Percentiles rank a stretch among this genome's conserved stretches.
phyloP scores from a whole-genome alignment of 2,888 invertebrate genomes.

The Chymomyza procnemis region DNA sequence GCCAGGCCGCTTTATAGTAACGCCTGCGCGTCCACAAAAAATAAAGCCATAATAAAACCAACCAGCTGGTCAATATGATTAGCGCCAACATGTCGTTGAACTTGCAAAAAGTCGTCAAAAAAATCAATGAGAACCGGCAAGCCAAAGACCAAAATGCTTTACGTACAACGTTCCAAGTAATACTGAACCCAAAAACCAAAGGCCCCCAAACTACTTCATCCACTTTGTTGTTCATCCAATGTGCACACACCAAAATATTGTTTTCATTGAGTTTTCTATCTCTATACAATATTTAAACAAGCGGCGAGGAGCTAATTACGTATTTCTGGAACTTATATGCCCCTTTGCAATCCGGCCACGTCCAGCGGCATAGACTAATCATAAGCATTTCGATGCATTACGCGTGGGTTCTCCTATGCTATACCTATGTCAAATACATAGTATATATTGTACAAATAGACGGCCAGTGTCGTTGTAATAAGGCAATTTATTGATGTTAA shows the following conservation, averaged over 20 bases:
- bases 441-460: conserved; percentile 28
- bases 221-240: not conserved
- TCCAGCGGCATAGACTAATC: conserved; percentile 30
- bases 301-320: conserved; percentile 29
- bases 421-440: conserved; percentile 42
- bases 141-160: conserved; percentile 25
- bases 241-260: not conserved
- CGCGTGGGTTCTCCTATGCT: conserved; percentile 39
- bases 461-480: not conserved
- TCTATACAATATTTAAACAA: conserved; percentile 12
- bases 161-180: conserved; percentile 27
- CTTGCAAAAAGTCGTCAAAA: conserved; percentile 14
- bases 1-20: conserved; percentile 69
- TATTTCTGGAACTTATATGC: conserved; percentile 44
- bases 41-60: conserved; percentile 57
- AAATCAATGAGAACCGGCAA: not conserved
- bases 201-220: not conserved
- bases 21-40: conserved; percentile 74
- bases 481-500: not conserved
- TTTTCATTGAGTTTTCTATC: conserved; percentile 57
- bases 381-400: conserved; percentile 41
- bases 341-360: conserved; percentile 49
- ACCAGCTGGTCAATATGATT: conserved; percentile 48
- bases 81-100: conserved; percentile 62
- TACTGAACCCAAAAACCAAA: conserved; percentile 36